phyloP scores from a whole-genome alignment of 2,888 invertebrate genomes.

The Malachius bipustulatus region DNA sequence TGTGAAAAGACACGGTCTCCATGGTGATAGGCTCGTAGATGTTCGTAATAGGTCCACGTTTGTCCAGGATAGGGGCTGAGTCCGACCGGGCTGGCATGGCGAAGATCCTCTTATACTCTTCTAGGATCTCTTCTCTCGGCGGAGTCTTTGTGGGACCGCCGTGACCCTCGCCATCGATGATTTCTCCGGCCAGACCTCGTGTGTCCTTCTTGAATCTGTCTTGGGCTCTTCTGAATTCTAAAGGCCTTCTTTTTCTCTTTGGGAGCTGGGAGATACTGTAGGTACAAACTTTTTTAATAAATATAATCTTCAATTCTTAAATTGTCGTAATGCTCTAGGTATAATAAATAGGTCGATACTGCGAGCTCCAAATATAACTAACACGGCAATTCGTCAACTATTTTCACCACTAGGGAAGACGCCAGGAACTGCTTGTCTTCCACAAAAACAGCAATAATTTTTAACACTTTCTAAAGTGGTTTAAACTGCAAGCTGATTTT shows the following conservation, averaged over 20 bases:
- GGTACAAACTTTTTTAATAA: too few species aligned
- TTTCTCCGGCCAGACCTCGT: background rate
- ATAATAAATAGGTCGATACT: too few species aligned
- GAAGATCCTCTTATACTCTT: background rate
- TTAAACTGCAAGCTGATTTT: too few species aligned
- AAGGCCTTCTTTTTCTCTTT: background rate
- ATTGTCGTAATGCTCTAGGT: too few species aligned
- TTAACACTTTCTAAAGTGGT: too few species aligned
- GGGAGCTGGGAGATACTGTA: too few species aligned
- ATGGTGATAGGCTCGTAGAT: background rate
- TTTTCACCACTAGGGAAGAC: too few species aligned
- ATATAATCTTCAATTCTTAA: too few species aligned
- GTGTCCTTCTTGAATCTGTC: background rate
- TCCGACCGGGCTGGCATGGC: background rate
- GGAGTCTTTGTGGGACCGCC: background rate
- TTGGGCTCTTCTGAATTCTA: background rate
- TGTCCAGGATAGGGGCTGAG: constrained; percentile 5
- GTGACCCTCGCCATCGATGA: background rate
- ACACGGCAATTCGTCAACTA: too few species aligned
- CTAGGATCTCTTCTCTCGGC: background rate
- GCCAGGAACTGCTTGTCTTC: too few species aligned
- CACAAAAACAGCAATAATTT: too few species aligned
- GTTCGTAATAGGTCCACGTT: background rate
- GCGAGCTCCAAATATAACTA: too few species aligned
- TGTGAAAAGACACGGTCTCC: background rate